These are phyloP conservation scores for Microtus ochrogaster DNA, from an alignment of 2,113 vertebrate species.

Conservation along the genomic window DNA sequence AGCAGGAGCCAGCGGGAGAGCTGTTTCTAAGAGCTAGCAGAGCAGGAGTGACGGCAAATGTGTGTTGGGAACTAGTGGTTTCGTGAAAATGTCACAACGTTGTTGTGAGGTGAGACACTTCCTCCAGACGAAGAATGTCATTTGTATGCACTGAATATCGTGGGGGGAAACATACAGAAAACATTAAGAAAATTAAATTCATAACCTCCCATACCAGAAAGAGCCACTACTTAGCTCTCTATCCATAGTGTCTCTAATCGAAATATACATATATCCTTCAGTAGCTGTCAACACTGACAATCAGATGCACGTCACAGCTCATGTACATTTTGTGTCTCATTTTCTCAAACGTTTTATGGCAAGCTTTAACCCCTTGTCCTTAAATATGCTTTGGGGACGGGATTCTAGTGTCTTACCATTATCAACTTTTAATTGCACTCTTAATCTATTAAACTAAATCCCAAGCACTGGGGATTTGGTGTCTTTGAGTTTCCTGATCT, in stretches of 20 bases:
- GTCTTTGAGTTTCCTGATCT: no score
- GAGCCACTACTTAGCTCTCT: constrained; percentile 6
- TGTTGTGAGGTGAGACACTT: not conserved
- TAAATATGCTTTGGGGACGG: not conserved
- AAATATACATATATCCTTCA: not conserved
- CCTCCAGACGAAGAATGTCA: not conserved
- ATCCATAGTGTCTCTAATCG: not conserved
- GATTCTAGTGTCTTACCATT: not conserved
- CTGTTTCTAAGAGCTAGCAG: not conserved
- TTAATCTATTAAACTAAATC: no score
- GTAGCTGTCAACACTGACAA: not conserved
- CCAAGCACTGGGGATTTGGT: no score
- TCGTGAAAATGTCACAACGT: not conserved
- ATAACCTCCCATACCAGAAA: not conserved
- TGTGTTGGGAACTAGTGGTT: no score
- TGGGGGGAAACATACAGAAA: not conserved
- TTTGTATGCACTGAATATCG: not conserved
- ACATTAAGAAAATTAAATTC: not conserved
- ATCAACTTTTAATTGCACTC: not conserved
- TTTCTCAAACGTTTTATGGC: not conserved
- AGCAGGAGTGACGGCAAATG: not conserved
- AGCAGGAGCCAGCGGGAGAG: not conserved
- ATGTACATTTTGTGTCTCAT: not conserved
- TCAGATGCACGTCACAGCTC: not conserved
- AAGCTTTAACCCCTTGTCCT: not conserved